phyloP scores from a whole-genome alignment of 2,888 invertebrate species.

The Ernsta delagoae region DNA sequence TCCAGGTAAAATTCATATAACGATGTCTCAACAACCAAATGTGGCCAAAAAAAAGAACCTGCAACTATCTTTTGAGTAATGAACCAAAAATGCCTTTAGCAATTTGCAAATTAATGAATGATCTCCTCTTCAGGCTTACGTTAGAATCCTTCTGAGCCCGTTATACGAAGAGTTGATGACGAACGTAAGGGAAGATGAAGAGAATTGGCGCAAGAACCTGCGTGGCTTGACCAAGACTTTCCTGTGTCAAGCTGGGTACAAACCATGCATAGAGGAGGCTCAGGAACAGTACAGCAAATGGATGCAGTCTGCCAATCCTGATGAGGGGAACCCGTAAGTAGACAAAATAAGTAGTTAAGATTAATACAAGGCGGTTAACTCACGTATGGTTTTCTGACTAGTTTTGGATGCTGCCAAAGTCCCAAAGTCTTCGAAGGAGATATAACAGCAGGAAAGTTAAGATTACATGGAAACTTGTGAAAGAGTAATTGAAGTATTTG shows the following conservation, averaged over 20 bases:
- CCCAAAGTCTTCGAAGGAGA: too few species aligned
- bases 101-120: not conserved
- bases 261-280: slow-evolving; percentile 91
- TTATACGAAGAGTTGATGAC: slow-evolving; percentile 88
- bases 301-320: slow-evolving; percentile 90
- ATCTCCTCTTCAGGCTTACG: slow-evolving; percentile 81
- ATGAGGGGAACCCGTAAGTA: slow-evolving; percentile 92
- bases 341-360: not conserved
- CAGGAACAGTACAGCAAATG: slow-evolving; percentile 89
- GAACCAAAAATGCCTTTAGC: not conserved
- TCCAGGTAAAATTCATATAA: slow-evolving; percentile 83
- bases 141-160: slow-evolving; percentile 88
- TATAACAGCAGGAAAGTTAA: too few species aligned
- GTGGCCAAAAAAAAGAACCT: not conserved
- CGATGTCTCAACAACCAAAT: too few species aligned
- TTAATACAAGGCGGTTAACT: too few species aligned
- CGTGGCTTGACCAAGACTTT: slow-evolving; percentile 88
- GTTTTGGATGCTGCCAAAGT: too few species aligned
- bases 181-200: slow-evolving; percentile 81
- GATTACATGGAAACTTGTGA: too few species aligned
- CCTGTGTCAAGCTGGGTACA: slow-evolving; percentile 90
- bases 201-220: slow-evolving; percentile 88
- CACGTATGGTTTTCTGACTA: too few species aligned
- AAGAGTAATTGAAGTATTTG: too few species aligned
- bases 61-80: not conserved